phyloP scores from a whole-genome alignment of 2,888 invertebrate species.

The Limnephilus rhombicus region DNA sequence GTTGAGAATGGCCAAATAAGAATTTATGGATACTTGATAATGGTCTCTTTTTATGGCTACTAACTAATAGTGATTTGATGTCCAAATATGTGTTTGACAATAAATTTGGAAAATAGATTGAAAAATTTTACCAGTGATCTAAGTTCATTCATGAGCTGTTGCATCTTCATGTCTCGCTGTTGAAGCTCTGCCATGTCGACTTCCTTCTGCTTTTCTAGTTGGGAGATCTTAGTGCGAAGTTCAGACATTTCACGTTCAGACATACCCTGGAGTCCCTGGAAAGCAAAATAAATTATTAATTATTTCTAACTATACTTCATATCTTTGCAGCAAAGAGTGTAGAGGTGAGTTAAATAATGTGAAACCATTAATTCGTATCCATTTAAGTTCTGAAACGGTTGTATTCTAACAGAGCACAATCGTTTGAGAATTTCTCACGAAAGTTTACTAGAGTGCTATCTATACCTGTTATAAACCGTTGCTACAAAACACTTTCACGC shows the following conservation, averaged over 20 bases:
- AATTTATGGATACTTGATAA: background rate
- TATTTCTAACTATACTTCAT: too few species aligned
- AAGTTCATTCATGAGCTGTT: slow-evolving; percentile 78
- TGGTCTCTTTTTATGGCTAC: background rate
- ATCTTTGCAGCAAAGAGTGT: too few species aligned
- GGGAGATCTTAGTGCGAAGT: slow-evolving; percentile 78
- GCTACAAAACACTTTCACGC: too few species aligned
- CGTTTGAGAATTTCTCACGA: too few species aligned
- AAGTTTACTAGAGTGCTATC: too few species aligned
- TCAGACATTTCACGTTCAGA: slow-evolving; percentile 79
- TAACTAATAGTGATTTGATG: too few species aligned
- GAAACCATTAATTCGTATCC: too few species aligned
- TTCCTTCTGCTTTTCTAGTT: slow-evolving; percentile 80
- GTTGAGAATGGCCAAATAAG: background rate
- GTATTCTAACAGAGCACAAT: too few species aligned
- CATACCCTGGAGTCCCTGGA: slow-evolving; percentile 73
- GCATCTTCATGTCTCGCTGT: slow-evolving; percentile 76
- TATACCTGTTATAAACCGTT: too few species aligned
- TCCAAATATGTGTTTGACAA: background rate
- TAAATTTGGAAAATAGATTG: background rate
- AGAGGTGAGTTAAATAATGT: too few species aligned
- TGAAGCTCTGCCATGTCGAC: slow-evolving; percentile 79
- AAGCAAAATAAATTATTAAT: slow-evolving; percentile 7
- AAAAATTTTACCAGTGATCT: slow-evolving; percentile 71
- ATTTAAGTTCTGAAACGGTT: too few species aligned